These are phyloP conservation scores for Drosophila algonquin DNA, from an alignment of 2,888 invertebrate genomes.

Conservation along the genomic window DNA sequence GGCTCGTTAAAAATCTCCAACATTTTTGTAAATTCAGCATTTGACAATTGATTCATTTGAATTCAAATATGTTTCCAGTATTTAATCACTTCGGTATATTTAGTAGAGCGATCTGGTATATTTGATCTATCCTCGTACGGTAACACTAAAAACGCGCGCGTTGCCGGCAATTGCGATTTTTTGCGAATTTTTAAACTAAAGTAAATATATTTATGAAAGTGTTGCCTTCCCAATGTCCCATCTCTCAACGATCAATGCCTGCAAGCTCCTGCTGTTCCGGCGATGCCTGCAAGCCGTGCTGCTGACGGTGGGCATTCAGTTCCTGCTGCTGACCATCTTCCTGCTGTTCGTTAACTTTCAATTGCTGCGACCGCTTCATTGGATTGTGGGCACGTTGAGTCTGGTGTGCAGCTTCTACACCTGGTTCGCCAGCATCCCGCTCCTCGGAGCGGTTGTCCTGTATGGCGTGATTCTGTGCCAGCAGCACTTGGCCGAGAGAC, in stretches of 20 bases:
- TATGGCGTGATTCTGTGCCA: constrained; percentile 90
- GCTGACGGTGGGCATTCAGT: constrained; percentile 86
- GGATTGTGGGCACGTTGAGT: constrained; percentile 87
- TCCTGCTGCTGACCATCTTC: constrained; percentile 84
- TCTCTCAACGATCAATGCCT: constrained; percentile 44
- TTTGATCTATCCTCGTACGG: too few species aligned
- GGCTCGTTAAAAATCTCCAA: too few species aligned
- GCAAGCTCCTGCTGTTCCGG: constrained; percentile 76
- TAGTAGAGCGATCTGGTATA: too few species aligned
- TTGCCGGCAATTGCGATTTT: neutral
- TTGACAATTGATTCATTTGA: too few species aligned
- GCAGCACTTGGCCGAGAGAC: constrained; percentile 87
- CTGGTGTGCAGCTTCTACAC: constrained; percentile 86
- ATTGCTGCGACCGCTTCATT: constrained; percentile 87
- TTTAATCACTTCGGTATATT: too few species aligned
- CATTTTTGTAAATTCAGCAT: too few species aligned
- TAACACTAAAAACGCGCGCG: neutral
- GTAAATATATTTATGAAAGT: neutral
- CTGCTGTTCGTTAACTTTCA: constrained; percentile 87
- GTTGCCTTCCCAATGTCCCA: constrained; percentile 13
- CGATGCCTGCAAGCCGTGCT: constrained; percentile 85
- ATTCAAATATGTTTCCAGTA: too few species aligned
- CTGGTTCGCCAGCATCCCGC: constrained; percentile 87
- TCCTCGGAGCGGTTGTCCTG: constrained; percentile 87
- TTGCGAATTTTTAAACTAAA: neutral